Evolutionary conservation across 2,888 invertebrate genomes (phyloP).

Genomic region (Rhagonycha lutea): DNA sequence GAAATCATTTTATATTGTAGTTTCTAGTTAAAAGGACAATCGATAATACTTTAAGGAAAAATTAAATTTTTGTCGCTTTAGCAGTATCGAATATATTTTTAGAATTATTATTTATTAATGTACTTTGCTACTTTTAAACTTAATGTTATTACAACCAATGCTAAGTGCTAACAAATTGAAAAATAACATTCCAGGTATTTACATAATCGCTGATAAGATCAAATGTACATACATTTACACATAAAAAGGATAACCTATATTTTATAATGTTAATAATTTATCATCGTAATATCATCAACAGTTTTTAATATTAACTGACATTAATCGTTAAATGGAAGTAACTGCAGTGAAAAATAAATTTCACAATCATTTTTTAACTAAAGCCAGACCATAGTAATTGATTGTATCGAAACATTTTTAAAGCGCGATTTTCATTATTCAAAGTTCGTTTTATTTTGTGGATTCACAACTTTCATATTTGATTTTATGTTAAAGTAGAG

Average conservation of each 20-base stretch:
- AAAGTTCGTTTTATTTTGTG: neutral
- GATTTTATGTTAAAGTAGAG: too few relatives aligned
- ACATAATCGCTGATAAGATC: neutral
- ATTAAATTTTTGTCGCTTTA: neutral
- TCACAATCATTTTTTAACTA: neutral
- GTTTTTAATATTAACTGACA: neutral
- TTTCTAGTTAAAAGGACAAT: neutral
- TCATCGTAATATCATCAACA: neutral
- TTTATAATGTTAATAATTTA: neutral
- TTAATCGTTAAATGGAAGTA: neutral
- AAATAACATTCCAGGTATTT: neutral
- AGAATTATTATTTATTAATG: neutral
- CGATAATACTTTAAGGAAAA: neutral
- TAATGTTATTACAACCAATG: neutral
- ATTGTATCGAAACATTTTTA: neutral
- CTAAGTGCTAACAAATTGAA: neutral
- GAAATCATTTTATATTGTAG: slow-evolving; percentile 3
- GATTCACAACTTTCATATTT: neutral
- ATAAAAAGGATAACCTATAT: neutral
- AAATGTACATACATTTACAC: neutral
- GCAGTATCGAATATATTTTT: neutral
- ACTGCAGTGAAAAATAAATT: neutral
- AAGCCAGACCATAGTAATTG: neutral
- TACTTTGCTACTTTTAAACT: neutral
- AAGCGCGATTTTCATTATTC: neutral